Evolutionary conservation across 2,113 vertebrate genomes (phyloP).

Genomic region (Ceyx melanurus): DNA sequence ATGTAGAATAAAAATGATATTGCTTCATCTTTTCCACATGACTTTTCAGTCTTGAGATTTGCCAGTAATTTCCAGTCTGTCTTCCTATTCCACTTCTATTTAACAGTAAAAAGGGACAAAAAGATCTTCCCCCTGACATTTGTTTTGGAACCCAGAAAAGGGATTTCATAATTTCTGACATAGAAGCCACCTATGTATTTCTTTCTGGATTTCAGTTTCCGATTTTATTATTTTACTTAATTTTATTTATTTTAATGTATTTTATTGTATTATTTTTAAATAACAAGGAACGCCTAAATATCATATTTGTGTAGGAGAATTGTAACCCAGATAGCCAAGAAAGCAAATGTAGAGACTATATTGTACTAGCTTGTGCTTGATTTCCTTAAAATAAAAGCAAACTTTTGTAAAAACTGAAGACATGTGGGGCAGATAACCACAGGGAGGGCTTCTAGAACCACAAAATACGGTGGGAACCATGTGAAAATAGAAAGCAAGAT

Average conservation of each 20-base stretch:
- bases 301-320: background rate
- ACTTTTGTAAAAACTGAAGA: background rate
- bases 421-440: background rate
- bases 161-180: background rate
- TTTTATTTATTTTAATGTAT: too few species aligned
- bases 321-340: background rate
- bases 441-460: background rate
- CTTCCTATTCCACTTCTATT: background rate
- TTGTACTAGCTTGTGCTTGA: background rate
- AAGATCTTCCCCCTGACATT: background rate
- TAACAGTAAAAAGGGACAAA: background rate
- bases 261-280: background rate
- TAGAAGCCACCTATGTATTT: background rate
- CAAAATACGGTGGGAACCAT: fast-evolving
- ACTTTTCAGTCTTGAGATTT: background rate
- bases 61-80: background rate
- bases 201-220: background rate
- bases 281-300: fast-evolving
- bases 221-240: too few species aligned
- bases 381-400: background rate
- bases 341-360: background rate
- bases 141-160: background rate
- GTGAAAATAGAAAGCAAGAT: background rate
- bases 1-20: background rate
- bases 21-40: background rate